Evolutionary conservation across 92 coral and sea anemone species (phyloP).

Genomic region (Actinostola sp.): DNA sequence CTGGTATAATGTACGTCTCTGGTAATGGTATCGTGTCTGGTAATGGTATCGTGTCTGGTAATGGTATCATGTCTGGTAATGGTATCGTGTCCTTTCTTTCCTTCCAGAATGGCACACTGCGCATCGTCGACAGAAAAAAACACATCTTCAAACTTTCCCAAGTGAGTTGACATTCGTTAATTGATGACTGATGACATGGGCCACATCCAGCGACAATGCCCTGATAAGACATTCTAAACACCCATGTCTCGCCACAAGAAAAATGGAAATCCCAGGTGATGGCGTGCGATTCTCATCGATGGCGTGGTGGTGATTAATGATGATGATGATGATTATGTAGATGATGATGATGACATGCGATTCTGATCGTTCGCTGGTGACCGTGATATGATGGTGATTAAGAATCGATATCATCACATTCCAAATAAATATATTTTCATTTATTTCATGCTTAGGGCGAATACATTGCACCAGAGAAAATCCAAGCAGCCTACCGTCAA

Average conservation of each 20-base stretch:
- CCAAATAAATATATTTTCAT: not conserved
- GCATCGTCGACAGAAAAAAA: constrained; percentile 87
- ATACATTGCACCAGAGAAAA: constrained; percentile 88
- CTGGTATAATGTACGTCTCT: too few species aligned
- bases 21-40: not conserved
- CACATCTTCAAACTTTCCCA: constrained; percentile 92
- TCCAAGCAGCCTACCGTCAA: constrained; percentile 72
- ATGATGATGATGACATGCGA: too few species aligned
- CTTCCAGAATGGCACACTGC: constrained; percentile 87
- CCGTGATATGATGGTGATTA: too few species aligned
- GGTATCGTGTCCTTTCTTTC: not conserved
- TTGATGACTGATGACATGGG: not conserved
- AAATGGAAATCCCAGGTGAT: too few species aligned
- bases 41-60: not conserved
- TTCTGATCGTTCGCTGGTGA: too few species aligned
- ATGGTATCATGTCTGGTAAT: not conserved
- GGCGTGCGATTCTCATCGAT: too few species aligned
- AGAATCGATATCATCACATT: too few species aligned
- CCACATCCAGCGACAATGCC: too few species aligned
- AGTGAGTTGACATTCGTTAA: constrained; percentile 19
- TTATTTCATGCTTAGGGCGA: constrained; percentile 63
- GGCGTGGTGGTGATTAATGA: too few species aligned
- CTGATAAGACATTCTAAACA: too few species aligned
- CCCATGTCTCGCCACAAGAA: too few species aligned
- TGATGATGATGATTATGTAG: too few species aligned